Percentiles rank a stretch among this genome's conserved stretches.
Evolutionary conservation across 2,113 vertebrate species (phyloP).

Genomic region (Crotophaga sulcirostris): DNA sequence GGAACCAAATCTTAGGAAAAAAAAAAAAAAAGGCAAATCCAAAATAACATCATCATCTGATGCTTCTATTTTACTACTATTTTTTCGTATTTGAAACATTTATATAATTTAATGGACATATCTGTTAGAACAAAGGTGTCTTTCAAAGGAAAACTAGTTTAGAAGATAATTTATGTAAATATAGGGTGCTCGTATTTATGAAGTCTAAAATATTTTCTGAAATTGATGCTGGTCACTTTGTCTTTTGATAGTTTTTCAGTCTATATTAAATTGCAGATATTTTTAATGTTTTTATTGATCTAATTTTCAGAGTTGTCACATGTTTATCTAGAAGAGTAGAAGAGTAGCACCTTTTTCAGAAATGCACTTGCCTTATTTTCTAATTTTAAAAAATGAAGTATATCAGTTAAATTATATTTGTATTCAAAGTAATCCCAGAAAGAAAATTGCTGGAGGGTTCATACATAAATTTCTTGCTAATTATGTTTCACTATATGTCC

Average conservation of each 20-base stretch:
- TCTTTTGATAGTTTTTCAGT: slow-evolving; percentile 74
- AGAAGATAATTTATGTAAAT: slow-evolving; percentile 74
- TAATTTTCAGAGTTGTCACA: slow-evolving; percentile 62
- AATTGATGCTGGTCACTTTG: slow-evolving; percentile 67
- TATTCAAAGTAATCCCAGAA: slow-evolving; percentile 68
- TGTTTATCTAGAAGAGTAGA: slow-evolving; percentile 66
- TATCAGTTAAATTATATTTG: slow-evolving; percentile 77
- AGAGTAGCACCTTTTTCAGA: slow-evolving; percentile 70
- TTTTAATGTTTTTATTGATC: slow-evolving; percentile 72
- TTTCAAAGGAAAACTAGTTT: slow-evolving; percentile 57
- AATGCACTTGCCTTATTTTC: slow-evolving; percentile 80
- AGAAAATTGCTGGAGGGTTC: slow-evolving; percentile 60
- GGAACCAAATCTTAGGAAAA: slow-evolving; percentile 27
- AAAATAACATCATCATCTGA: slow-evolving; percentile 23
- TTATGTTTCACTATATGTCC: slow-evolving; percentile 56
- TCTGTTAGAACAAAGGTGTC: slow-evolving; percentile 53
- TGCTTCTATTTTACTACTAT: slow-evolving; percentile 65
- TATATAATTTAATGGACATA: slow-evolving; percentile 66
- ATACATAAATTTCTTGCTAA: slow-evolving; percentile 52
- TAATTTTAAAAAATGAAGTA: slow-evolving; percentile 63
- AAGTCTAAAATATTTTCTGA: slow-evolving; percentile 74
- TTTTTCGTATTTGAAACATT: slow-evolving; percentile 60
- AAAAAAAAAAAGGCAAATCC: slow-evolving; percentile 8
- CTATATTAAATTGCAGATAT: slow-evolving; percentile 67
- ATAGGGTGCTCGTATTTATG: slow-evolving; percentile 71